Base-by-base conservation (phyloP, 2,797 vertebrate genomes). In the Sardinella longiceps region DNA sequence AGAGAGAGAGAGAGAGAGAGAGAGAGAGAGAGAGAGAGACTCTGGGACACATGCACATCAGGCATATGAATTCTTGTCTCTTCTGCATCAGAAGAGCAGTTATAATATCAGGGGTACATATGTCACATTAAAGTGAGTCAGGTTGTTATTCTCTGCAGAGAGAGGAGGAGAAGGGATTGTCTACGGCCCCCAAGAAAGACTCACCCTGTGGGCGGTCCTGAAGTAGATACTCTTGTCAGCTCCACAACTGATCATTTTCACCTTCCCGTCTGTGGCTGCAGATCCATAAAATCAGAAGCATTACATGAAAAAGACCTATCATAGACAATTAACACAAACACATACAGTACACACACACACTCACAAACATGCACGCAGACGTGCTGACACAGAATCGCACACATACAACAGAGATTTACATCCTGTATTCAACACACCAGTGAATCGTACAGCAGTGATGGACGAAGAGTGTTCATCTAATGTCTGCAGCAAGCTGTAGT, bases 211-310 rank as follows among this genome's bases (percentile, higher is more conserved):
- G 0, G 97, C 97, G 1, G 98, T 98, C 88, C 93, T 97, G 93
- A 99, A 98, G 91, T 98, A 99, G 93, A 99, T 96, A 92, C 98
- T 99, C 93, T 99, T 99, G 94, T 99, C 98, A n/a, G 97, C 97
- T 2, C 98, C 98, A 90, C 98, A 99, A 94, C 98, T 99, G 94
- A 99, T 97, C 96, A 99, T 95, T 90, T 95, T 94, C 88, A 98
- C 96, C 83, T 96, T 97, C 87, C 95, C 96, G 63, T 98, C 97
- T 0, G 94, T 97, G 86, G 95, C 98, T 98, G 85, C 81, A 86
- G n/a, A 56, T 46, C 45, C 45, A 80, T 46, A 25, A 60, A 33
- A 33, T 43, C 20, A 18, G 25, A 30, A 82, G 33, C 51, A 25
- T 45, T 58, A 53, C n/a, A n/a, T n/a, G n/a, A n/a, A n/a, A 56